Evolutionary conservation across 2,797 vertebrate species (phyloP).

Genomic region (Prunella strophiata): DNA sequence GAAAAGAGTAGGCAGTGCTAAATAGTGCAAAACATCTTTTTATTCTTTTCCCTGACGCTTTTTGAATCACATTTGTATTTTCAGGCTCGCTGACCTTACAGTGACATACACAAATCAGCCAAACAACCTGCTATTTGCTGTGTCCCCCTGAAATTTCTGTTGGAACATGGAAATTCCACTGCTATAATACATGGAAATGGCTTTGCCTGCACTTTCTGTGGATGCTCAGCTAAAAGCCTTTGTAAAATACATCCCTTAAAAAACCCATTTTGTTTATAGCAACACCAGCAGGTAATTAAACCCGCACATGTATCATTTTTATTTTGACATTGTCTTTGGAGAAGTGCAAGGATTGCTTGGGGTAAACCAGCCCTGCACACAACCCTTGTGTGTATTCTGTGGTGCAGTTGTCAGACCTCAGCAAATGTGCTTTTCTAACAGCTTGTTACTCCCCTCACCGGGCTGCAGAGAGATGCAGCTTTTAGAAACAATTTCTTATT

Average conservation of each 20-base stretch:
- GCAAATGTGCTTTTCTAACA: background rate
- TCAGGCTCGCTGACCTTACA: background rate
- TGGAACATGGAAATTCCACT: background rate
- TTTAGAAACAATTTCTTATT: constrained; percentile 25
- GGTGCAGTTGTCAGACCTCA: background rate
- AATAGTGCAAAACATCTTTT: background rate
- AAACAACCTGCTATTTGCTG: background rate
- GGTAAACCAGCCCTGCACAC: background rate
- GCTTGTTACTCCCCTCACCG: background rate
- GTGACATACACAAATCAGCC: background rate
- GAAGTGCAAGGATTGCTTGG: background rate
- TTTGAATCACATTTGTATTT: background rate
- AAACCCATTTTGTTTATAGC: background rate
- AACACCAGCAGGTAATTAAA: constrained; percentile 19
- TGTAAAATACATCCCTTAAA: background rate
- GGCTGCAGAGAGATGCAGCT: constrained; percentile 9
- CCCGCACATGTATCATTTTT: background rate
- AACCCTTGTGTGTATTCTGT: background rate
- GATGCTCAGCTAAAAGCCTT: background rate
- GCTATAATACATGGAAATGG: background rate
- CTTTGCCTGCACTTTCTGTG: background rate
- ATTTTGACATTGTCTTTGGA: background rate
- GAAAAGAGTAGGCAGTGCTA: background rate
- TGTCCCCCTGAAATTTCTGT: background rate
- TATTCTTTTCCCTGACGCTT: background rate